Base-by-base conservation (phyloP, 2,113 vertebrate species). In the Catagonus wagneri region DNA sequence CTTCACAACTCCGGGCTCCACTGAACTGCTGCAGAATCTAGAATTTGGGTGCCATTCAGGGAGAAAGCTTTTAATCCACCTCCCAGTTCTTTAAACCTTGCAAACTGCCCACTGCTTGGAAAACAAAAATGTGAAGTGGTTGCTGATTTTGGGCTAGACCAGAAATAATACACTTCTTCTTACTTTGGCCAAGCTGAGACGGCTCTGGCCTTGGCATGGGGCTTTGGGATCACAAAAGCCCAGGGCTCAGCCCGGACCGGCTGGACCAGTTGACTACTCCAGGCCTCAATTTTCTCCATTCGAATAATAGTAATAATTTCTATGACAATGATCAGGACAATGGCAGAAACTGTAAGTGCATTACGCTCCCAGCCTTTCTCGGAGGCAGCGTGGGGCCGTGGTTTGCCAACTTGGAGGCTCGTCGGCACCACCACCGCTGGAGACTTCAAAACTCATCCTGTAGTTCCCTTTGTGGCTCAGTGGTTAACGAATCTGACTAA, bases 321-420 rank as follows among this genome's bases (percentile, higher is more conserved):
- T 63, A 3, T 29, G 15, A 25, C 20, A 4, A 29, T 19, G 36
- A 29, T 13, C 17, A 17, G 50, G 23, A 52, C 44, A 83, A 32
- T 3, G 27, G 60, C 32, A 27, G 22, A 15, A 44, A 44, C 9
- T 27, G 16, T 54, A 32, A 58, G 39, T 20, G 1, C 14, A 29
- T 69, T 11, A 16, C 6, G 23, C 29, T 63, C 19, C n/a, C 2
- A 0, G 12, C 65, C 13, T 0, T 6, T 25, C 36, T 29, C 11
- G 0, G 14, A 54, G 3, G 54, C 13, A 23, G 29, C 2, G 58
- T 19, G 4, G 2, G 5, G 4, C 6, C 1, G 5, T 0, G 1
- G 2, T 14, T 11, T 5, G 11, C 54, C 32, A 50, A 17, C 52
- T 20, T 17, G 39, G 39, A 17, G 13, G 0, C 10, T 80, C 66